Percentiles rank a stretch among this genome's conserved stretches.
Conservation (phyloP, 2,888 invertebrate species). For the Leucophenga montana region DNA sequence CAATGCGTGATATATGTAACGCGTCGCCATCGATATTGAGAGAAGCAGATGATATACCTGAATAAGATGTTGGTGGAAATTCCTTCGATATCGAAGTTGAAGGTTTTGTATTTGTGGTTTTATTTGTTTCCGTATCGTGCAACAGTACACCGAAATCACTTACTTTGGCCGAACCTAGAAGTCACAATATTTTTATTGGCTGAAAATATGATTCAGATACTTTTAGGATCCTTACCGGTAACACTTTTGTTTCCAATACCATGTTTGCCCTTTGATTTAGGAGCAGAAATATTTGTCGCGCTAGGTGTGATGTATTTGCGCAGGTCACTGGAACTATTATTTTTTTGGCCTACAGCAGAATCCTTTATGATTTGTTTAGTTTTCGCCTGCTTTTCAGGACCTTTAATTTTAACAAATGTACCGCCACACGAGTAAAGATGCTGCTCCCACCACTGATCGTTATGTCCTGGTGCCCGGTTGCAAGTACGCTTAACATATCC, state of each 20-base stretch:
- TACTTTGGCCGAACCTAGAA: no score
- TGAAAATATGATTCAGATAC: neutral
- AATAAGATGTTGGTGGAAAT: constrained; percentile 61
- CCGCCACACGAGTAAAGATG: constrained; percentile 89
- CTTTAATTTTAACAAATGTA: constrained; percentile 86
- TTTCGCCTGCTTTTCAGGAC: constrained; percentile 76
- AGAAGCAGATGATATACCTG: constrained; percentile 52
- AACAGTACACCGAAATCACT: no score
- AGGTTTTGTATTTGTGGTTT: neutral
- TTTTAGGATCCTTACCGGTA: neutral
- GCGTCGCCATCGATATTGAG: constrained; percentile 32
- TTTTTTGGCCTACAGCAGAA: constrained; percentile 52
- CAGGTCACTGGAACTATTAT: constrained; percentile 40
- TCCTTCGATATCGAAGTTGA: constrained; percentile 37
- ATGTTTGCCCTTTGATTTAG: neutral
- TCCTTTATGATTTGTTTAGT: neutral
- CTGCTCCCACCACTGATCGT: constrained; percentile 88
- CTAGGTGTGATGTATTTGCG: constrained; percentile 46
- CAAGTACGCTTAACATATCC: constrained; percentile 89
- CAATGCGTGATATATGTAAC: neutral
- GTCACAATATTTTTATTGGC: neutral
- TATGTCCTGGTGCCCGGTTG: constrained; percentile 91
- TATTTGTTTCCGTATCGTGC: neutral
- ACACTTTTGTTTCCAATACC: neutral
- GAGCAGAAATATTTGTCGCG: neutral